A percentile compares a stretch with the other conserved stretches of the same genome.
phyloP scores from a whole-genome alignment of 1,140 invertebrate genomes.

The Drosophila neocordata region DNA sequence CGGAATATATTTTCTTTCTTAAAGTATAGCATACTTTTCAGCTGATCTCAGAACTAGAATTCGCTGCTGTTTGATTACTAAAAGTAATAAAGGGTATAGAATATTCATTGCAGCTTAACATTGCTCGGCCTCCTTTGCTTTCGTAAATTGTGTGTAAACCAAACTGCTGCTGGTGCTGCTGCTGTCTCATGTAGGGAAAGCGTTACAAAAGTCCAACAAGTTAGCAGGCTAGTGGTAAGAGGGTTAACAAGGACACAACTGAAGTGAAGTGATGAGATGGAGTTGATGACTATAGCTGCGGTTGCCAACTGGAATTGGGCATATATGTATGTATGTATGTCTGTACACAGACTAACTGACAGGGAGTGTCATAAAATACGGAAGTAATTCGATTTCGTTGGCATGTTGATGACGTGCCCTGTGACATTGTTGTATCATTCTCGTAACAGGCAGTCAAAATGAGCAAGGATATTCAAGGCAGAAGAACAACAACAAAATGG shows the following conservation, averaged over 20 bases:
- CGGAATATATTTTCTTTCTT: too few relatives aligned
- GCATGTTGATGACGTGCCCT: slow-evolving; percentile 61
- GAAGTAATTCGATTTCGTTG: slow-evolving; percentile 78
- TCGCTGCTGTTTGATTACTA: too few relatives aligned
- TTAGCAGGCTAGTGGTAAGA: slow-evolving; percentile 37
- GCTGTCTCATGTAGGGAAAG: slow-evolving; percentile 14
- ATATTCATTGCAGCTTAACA: slow-evolving; percentile 16
- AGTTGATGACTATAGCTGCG: slow-evolving; percentile 35
- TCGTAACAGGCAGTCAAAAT: slow-evolving; percentile 35
- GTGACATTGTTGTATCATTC: slow-evolving; percentile 55
- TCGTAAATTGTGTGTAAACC: slow-evolving; percentile 78
- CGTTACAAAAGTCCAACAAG: slow-evolving; percentile 73
- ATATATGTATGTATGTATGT: slow-evolving; percentile 26
- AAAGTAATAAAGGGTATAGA: too few relatives aligned
- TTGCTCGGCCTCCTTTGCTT: neutral
- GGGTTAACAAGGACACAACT: slow-evolving; percentile 55
- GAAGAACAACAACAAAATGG: slow-evolving; percentile 31
- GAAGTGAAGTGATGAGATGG: slow-evolving; percentile 42
- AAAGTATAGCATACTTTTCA: too few relatives aligned
- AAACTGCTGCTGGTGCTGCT: slow-evolving; percentile 58
- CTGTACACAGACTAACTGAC: slow-evolving; percentile 23
- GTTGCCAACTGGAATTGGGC: slow-evolving; percentile 39
- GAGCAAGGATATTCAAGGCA: slow-evolving; percentile 31
- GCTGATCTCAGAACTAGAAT: too few relatives aligned
- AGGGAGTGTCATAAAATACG: slow-evolving; percentile 58